Percentiles rank a stretch among this genome's conserved stretches.
phyloP scores from a whole-genome alignment of 2,888 invertebrate species.

The Helicoverpa assulta region DNA sequence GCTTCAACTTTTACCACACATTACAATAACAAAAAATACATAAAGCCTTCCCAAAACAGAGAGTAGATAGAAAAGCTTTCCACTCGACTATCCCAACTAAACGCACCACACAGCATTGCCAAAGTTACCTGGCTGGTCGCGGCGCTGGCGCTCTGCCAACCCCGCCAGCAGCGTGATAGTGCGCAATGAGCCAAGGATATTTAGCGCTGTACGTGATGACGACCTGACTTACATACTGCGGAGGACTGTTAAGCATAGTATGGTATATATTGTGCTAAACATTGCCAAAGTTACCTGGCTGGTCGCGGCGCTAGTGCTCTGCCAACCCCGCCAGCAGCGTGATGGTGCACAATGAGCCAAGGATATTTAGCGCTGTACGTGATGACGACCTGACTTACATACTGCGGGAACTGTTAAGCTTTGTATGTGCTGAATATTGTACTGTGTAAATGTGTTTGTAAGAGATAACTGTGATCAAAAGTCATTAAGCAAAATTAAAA shows the following conservation, averaged over 20 bases:
- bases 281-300: conserved; percentile 62
- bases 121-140: conserved; percentile 63
- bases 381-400: conserved; percentile 53
- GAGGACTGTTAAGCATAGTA: background rate
- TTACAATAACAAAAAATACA: no score
- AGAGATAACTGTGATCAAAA: no score
- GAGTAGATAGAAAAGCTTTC: conserved; percentile 1
- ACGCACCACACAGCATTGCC: conserved; percentile 39
- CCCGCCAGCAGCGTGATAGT: conserved; percentile 59
- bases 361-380: conserved; percentile 58
- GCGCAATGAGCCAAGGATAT: conserved; percentile 61
- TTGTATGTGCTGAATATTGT: no score
- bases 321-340: conserved; percentile 60
- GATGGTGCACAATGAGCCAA: conserved; percentile 61
- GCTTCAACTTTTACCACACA: background rate
- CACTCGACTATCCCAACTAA: conserved; percentile 24
- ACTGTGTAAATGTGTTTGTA: no score
- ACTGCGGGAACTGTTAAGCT: conserved; percentile 21
- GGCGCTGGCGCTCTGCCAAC: conserved; percentile 59
- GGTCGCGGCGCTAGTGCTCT: conserved; percentile 53
- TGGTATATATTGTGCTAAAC: no score
- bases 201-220: conserved; percentile 58
- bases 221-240: conserved; percentile 43
- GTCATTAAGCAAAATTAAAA: no score
- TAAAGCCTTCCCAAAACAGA: no score